Conservation (phyloP, 2,113 vertebrate species). For the Thomomys bottae region DNA sequence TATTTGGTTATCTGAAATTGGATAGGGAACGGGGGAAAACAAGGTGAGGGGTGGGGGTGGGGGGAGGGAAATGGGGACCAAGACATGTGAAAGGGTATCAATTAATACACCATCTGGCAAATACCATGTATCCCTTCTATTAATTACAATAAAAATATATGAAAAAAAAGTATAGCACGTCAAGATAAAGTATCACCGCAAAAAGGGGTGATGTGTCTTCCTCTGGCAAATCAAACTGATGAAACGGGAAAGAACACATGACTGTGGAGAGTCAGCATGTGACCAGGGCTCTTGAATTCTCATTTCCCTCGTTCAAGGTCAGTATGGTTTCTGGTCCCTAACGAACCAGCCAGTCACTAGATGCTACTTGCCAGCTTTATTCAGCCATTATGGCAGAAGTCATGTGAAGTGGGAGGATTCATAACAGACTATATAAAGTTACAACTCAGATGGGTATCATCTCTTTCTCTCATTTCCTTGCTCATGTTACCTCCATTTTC, state of each 20-base stretch:
- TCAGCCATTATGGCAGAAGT: background rate
- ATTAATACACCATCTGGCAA: too few relatives aligned
- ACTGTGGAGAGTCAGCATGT: background rate
- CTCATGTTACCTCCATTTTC: background rate
- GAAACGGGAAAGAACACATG: background rate
- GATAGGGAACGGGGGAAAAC: too few relatives aligned
- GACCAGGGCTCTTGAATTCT: background rate
- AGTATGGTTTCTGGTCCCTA: background rate
- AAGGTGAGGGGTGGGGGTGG: too few relatives aligned
- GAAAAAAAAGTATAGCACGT: background rate
- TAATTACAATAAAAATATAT: too few relatives aligned
- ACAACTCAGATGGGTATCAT: background rate
- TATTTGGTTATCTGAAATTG: too few relatives aligned
- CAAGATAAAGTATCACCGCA: background rate
- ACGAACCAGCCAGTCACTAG: background rate
- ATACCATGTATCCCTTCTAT: too few relatives aligned
- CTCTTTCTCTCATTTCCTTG: background rate
- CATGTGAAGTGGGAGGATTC: background rate
- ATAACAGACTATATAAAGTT: background rate
- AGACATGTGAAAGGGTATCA: too few relatives aligned
- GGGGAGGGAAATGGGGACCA: too few relatives aligned
- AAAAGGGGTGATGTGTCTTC: background rate
- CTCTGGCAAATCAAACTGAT: background rate
- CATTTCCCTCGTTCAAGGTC: background rate
- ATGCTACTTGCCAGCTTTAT: constrained; percentile 13